Conservation (phyloP, 2,113 vertebrate genomes). For the Rhinoderma darwinii region DNA sequence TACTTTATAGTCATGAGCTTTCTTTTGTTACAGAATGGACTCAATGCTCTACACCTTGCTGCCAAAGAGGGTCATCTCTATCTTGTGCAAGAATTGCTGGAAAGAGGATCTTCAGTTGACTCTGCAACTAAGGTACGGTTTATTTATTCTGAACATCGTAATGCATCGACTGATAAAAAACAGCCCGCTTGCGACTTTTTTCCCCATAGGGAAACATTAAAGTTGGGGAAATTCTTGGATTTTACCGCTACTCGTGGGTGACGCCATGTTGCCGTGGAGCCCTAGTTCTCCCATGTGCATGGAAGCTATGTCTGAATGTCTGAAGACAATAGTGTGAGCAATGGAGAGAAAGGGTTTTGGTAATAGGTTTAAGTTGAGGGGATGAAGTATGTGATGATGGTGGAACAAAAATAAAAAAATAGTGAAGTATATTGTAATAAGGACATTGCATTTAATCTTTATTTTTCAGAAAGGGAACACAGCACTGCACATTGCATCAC, state of each 20-base stretch:
- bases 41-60: conserved; percentile 94
- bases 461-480: conserved; percentile 92
- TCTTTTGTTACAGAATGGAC: conserved; percentile 88
- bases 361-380: background rate
- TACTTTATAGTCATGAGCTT: conserved; percentile 39
- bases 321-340: too few relatives aligned
- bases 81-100: conserved; percentile 94
- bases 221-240: too few relatives aligned
- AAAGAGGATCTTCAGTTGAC: conserved; percentile 88
- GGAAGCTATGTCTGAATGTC: too few relatives aligned
- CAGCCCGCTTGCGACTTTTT: background rate
- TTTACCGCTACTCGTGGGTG: too few relatives aligned
- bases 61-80: conserved; percentile 97
- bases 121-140: conserved; percentile 90
- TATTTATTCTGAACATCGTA: background rate
- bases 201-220: too few relatives aligned
- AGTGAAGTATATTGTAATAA: background rate
- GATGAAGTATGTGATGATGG: background rate
- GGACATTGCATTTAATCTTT: background rate
- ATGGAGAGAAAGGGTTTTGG: background rate
- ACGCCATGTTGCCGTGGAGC: background rate
- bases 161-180: background rate
- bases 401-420: background rate
- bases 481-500: conserved; percentile 94
- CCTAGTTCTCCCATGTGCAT: background rate